Base-by-base conservation (phyloP, 2,888 invertebrate species). In the Meandrusa payeni region DNA sequence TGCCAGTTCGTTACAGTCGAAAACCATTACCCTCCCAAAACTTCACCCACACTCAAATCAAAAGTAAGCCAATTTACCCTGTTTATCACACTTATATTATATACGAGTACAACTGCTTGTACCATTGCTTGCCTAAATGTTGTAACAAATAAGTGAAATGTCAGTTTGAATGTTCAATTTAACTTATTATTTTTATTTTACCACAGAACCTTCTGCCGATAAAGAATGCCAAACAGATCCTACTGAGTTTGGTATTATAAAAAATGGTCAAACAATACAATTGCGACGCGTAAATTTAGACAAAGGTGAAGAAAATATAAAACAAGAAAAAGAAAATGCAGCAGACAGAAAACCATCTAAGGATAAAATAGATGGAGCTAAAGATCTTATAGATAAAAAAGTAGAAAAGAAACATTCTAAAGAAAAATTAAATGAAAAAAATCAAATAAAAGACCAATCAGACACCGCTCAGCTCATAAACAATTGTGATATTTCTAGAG, bases 201-300 rank as follows among this genome's bases (percentile, higher is more conserved):
- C 13, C 69, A 0, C 69, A 85, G 85, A 78, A 60, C 47, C 69
- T 1, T 67, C 65, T 24, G 67, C 67, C 0, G 67, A 86, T 44
- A 86, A 82, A 54, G 77, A 67, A 49, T 85, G 83, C 0, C 87
- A 86, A 51, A 86, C 87, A 0, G 81, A 83, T 2, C 64, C 72
- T 0, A 64, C 65, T 0, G 81, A 83, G 47, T 76, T 79, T 53
- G 73, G 46, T 28, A 66, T 73, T 49, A 55, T 77, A 1, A 51
- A 61, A 15, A 86, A 83, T 49, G 85, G 82, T 0, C 76, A 81
- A 48, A 69, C 71, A 1, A 46, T 74, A 2, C 64, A 52, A 28
- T 44, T 55, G 4, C 61, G 51, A 19, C 39, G 49, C 5, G 42
- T 33, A 9, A 26, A 27, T 22, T 36, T 31, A 15, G 42, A 55